Percentiles rank a stretch among this genome's conserved stretches.
These are phyloP conservation scores for Megaceryle torquata DNA, from an alignment of 2,113 vertebrate species.

Conservation along the genomic window DNA sequence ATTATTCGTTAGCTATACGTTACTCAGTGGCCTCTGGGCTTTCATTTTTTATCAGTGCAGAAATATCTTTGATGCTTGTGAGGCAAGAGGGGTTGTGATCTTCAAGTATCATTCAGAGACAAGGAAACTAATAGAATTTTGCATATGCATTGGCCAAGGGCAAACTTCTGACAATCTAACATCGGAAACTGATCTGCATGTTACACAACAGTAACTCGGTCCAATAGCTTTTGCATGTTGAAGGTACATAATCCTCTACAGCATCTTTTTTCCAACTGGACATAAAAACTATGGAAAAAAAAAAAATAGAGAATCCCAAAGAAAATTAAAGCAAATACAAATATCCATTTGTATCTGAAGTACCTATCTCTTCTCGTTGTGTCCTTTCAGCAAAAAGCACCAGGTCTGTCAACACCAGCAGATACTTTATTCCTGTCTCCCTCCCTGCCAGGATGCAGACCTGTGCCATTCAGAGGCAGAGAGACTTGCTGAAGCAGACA, in stretches of 20 bases:
- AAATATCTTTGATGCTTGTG: neutral
- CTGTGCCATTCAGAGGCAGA: neutral
- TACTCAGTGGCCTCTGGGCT: neutral
- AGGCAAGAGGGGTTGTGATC: neutral
- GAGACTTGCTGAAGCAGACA: neutral
- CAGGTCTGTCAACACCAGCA: neutral
- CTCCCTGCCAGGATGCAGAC: fast-evolving
- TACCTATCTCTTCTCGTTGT: neutral
- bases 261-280: neutral
- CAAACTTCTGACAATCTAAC: neutral
- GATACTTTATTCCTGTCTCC: neutral
- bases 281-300: neutral
- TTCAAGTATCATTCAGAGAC: neutral
- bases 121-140: neutral
- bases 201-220: neutral
- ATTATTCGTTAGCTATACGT: neutral
- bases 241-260: neutral
- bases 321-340: neutral
- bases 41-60: neutral
- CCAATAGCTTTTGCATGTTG: neutral
- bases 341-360: neutral
- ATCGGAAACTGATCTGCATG: neutral
- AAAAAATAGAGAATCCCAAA: neutral
- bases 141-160: fast-evolving
- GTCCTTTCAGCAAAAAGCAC: neutral